Conservation (phyloP, 2,888 invertebrate genomes). For the Drosophila falleni region DNA sequence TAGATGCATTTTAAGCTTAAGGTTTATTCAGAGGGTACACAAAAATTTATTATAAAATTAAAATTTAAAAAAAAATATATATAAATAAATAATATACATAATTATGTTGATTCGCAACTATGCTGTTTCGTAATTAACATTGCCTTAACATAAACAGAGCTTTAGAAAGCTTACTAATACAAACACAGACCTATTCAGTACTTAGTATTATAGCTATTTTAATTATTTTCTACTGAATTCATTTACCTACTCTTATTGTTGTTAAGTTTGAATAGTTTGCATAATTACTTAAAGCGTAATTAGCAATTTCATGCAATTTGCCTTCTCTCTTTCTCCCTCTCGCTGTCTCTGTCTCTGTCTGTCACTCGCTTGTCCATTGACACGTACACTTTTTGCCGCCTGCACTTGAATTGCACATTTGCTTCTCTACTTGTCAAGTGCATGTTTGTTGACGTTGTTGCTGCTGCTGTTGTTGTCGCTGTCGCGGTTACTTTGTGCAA, state of each 20-base stretch:
- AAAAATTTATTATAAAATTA: too few relatives aligned
- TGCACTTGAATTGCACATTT: constrained; percentile 69
- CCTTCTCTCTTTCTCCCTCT: background rate
- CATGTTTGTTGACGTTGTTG: constrained; percentile 38
- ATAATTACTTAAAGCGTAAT: constrained; percentile 60
- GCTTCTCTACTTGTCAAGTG: constrained; percentile 61
- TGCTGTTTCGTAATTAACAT: constrained; percentile 3
- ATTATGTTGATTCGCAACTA: background rate
- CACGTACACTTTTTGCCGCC: constrained; percentile 40
- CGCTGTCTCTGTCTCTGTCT: background rate
- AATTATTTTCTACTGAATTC: background rate
- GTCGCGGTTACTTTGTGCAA: constrained; percentile 74
- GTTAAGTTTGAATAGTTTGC: constrained; percentile 25
- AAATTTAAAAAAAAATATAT: too few relatives aligned
- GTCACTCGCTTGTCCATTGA: constrained; percentile 2
- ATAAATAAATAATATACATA: too few relatives aligned
- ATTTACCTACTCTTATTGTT: constrained; percentile 8
- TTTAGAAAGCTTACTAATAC: constrained; percentile 5
- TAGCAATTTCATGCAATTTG: constrained; percentile 61
- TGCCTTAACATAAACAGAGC: background rate
- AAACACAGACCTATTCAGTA: background rate
- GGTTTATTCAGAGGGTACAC: too few relatives aligned
- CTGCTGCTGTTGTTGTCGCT: constrained; percentile 39
- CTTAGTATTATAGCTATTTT: background rate
- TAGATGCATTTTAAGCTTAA: too few relatives aligned